Base-by-base conservation (phyloP, 2,888 invertebrate species). In the Embidobia sp. region DNA sequence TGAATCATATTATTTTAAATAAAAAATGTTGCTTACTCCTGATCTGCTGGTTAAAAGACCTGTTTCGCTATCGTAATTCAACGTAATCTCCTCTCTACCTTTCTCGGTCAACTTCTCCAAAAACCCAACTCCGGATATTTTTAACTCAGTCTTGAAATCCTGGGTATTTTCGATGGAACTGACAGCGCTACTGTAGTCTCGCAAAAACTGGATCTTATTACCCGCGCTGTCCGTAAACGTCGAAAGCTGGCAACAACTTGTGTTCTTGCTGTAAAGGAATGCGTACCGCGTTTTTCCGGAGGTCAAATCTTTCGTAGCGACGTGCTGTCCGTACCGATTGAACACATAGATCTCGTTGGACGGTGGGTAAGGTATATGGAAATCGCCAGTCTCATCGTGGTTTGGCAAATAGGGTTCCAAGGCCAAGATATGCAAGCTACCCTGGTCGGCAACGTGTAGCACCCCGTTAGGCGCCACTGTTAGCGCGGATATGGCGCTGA, bases 391-490 rank as follows among this genome's bases (percentile, higher is more conserved):
- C 88, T 95, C 95, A 86, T 96, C 96, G 83, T 96, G 96, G 22
- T 94, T 93, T 15, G 97, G 97, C 75, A 97, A 90, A 87, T 96
- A 97, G 81, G 96, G 97, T 88, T 95, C 96, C 81, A 97, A 87
- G 0, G 96, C 95, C 67, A 97, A 90, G 63, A 96, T 96, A 83
- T 96, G 96, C 7, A 96, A 90, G 2, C 95, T 96, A 91, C 95
- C 96, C 93, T 97, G 97, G 91, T 99, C 99, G 31, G 98, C 97
- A 53, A 99, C 95, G 90, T 98, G 96, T 42, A 99, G 92, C 63
- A 97, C 95, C n/a, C 98, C 98, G 88, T 98, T 97, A 27, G 98
- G 97, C 22, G 98, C 97, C 31, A 98, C 97, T 7, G 97, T 95
- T 35, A 99, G 92, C 7, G 98, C 96, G 31, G 96, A 96, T 87